Evolutionary conservation across 2,113 vertebrate species (phyloP).

Genomic region (Mirounga angustirostris): DNA sequence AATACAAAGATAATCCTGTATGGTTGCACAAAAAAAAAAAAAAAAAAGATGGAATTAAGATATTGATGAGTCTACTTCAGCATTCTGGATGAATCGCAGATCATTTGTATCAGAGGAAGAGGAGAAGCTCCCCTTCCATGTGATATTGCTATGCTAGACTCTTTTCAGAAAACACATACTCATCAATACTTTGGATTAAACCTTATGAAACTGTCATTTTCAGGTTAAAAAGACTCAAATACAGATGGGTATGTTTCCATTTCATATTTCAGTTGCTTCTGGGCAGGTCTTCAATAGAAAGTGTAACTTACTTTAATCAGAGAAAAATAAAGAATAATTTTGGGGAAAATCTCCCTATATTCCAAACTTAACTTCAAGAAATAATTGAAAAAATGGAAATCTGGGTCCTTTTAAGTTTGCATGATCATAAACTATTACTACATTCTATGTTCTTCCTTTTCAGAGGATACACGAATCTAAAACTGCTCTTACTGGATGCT

Average conservation of each 20-base stretch:
- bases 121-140: neutral
- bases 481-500: neutral
- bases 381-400: neutral
- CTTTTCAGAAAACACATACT: neutral
- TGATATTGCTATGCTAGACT: neutral
- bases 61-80: neutral
- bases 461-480: fast-evolving
- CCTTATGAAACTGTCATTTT: neutral
- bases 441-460: neutral
- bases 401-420: neutral
- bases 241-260: neutral
- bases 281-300: neutral
- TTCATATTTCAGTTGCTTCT: neutral
- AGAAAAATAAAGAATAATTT: neutral
- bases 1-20: neutral
- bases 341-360: neutral
- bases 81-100: neutral
- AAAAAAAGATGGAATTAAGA: neutral
- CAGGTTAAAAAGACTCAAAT: neutral
- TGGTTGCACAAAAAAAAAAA: neutral
- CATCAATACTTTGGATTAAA: neutral
- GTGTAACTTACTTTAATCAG: neutral
- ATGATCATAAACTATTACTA: neutral
- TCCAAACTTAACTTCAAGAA: neutral
- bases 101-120: neutral